These are phyloP conservation scores for Spilogale gracilis DNA, from an alignment of 2,113 vertebrate genomes.

Conservation along the genomic window DNA sequence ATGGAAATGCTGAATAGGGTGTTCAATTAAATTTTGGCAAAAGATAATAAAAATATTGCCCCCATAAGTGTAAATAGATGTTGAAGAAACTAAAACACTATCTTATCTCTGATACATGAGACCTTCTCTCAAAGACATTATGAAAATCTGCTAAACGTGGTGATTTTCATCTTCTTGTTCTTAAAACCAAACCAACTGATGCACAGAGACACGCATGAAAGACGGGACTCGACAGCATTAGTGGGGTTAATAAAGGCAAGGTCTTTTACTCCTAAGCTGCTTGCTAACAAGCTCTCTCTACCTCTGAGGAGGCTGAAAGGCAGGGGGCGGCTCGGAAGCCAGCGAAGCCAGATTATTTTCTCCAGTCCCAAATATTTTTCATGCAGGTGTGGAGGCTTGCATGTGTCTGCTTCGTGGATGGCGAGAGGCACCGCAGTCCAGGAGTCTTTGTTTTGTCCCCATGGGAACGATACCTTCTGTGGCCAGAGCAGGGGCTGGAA, in stretches of 20 bases:
- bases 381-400: not conserved
- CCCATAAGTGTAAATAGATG: not conserved
- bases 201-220: not conserved
- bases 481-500: not conserved
- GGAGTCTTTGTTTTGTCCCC: not conserved
- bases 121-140: not conserved
- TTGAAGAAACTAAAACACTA: not conserved
- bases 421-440: rapidly evolving
- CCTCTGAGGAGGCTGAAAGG: too few species aligned
- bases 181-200: not conserved
- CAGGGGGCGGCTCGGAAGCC: not conserved
- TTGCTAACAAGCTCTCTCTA: not conserved
- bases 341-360: not conserved
- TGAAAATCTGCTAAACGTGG: not conserved
- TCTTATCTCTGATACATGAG: not conserved
- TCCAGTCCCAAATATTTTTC: not conserved
- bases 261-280: not conserved
- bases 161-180: not conserved
- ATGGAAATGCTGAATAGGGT: not conserved
- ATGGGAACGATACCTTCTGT: rapidly evolving
- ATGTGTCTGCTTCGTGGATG: not conserved
- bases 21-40: not conserved
- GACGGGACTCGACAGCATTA: too few species aligned
- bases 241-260: not conserved
- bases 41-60: not conserved